Evolutionary conservation across 2,888 invertebrate genomes (phyloP).

Genomic region (Brachylomia viminalis): DNA sequence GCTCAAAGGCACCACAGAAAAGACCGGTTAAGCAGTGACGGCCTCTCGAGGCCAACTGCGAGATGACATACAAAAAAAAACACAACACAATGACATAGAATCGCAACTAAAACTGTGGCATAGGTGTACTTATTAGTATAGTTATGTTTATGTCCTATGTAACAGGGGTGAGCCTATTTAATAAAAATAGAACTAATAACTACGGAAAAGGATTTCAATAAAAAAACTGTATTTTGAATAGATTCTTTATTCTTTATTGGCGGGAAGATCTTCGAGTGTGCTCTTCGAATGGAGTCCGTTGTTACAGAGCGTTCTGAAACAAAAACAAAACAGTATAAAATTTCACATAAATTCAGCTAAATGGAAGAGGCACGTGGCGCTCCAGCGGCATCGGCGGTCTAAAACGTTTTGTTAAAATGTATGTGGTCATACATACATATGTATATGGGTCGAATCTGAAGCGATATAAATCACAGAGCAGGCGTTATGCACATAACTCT

Average conservation of each 20-base stretch:
- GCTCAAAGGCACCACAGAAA: no score
- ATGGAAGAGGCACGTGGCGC: constrained; percentile 68
- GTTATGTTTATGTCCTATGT: background rate
- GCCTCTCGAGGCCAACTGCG: no score
- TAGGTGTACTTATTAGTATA: no score
- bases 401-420: constrained; percentile 79
- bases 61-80: no score
- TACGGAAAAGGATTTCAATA: background rate
- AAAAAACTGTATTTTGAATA: background rate
- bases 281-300: constrained; percentile 13
- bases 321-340: constrained; percentile 71
- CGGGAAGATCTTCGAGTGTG: background rate
- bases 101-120: no score
- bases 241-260: constrained; percentile 9
- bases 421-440: constrained; percentile 77
- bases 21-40: no score
- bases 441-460: constrained; percentile 81
- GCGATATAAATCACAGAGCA: constrained; percentile 86
- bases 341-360: constrained; percentile 71
- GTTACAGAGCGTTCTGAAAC: constrained; percentile 61
- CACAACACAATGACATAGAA: no score
- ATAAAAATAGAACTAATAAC: background rate
- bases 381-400: constrained; percentile 70
- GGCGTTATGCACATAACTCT: constrained; percentile 87
- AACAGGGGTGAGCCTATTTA: background rate